phyloP scores from a whole-genome alignment of 1,140 invertebrate genomes.

The Chelonus insularis region DNA sequence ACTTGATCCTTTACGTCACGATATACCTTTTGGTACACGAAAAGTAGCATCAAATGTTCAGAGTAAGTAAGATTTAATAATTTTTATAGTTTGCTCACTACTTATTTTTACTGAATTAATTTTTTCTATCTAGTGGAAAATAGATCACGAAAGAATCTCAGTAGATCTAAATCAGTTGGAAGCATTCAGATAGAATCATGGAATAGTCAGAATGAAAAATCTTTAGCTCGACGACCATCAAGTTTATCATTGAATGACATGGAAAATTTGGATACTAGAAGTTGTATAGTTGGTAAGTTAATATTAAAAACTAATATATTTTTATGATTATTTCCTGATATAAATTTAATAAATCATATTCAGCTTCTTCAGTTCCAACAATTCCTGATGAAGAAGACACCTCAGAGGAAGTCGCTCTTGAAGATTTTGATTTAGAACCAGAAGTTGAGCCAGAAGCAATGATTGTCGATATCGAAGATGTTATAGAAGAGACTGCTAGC shows the following conservation, averaged over 20 bases:
- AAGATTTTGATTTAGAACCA: constrained; percentile 50
- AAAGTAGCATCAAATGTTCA: no score
- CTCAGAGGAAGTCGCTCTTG: constrained; percentile 41
- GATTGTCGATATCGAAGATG: constrained; percentile 60
- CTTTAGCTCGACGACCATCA: constrained; percentile 65
- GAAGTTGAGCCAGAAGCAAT: constrained; percentile 56
- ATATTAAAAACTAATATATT: no score
- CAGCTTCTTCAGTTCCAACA: constrained; percentile 12
- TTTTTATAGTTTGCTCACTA: no score
- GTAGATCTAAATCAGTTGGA: constrained; percentile 72
- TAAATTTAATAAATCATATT: background rate
- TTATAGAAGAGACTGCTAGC: constrained; percentile 57
- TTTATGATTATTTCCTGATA: no score
- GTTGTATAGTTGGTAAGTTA: constrained; percentile 34
- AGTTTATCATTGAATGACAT: constrained; percentile 73
- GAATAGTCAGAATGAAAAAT: constrained; percentile 38
- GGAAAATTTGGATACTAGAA: constrained; percentile 63
- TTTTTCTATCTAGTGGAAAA: constrained; percentile 7
- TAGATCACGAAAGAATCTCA: constrained; percentile 42
- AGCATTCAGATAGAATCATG: constrained; percentile 58
- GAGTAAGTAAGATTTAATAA: no score
- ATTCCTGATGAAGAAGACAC: constrained; percentile 33
- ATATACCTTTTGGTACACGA: no score
- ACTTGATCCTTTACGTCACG: no score
- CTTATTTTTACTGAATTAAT: no score